These are phyloP conservation scores for Zelleria hepariella DNA, from an alignment of 2,888 invertebrate species.

Conservation along the genomic window DNA sequence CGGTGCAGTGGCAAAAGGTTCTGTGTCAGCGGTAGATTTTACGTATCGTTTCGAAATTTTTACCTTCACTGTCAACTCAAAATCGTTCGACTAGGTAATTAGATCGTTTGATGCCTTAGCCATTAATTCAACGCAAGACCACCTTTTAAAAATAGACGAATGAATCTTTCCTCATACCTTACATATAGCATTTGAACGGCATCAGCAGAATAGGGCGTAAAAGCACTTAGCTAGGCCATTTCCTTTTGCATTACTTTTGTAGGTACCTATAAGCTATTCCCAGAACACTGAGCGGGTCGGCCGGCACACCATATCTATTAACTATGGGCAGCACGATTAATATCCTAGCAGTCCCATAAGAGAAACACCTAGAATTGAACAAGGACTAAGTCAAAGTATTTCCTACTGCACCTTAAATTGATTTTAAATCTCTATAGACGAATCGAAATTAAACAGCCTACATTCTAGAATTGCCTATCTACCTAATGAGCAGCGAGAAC, in stretches of 20 bases:
- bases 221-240: too few relatives aligned
- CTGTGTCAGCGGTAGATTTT: too few relatives aligned
- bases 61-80: too few relatives aligned
- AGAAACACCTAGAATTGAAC: not conserved
- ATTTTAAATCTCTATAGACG: not conserved
- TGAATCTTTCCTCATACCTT: too few relatives aligned
- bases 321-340: not conserved
- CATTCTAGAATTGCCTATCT: slow-evolving; percentile 16
- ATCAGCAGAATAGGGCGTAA: too few relatives aligned
- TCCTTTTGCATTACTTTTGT: not conserved
- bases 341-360: not conserved
- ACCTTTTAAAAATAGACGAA: too few relatives aligned
- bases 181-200: too few relatives aligned
- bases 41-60: too few relatives aligned
- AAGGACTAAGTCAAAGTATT: not conserved
- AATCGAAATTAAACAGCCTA: not conserved
- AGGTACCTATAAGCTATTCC: not conserved
- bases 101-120: too few relatives aligned
- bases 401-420: not conserved
- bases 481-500: slow-evolving; percentile 49
- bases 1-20: too few relatives aligned
- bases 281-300: not conserved
- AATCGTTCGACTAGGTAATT: too few relatives aligned
- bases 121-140: too few relatives aligned
- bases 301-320: not conserved